Evolutionary conservation across 2,888 invertebrate genomes (phyloP).

Genomic region (Incurvaria masculella): DNA sequence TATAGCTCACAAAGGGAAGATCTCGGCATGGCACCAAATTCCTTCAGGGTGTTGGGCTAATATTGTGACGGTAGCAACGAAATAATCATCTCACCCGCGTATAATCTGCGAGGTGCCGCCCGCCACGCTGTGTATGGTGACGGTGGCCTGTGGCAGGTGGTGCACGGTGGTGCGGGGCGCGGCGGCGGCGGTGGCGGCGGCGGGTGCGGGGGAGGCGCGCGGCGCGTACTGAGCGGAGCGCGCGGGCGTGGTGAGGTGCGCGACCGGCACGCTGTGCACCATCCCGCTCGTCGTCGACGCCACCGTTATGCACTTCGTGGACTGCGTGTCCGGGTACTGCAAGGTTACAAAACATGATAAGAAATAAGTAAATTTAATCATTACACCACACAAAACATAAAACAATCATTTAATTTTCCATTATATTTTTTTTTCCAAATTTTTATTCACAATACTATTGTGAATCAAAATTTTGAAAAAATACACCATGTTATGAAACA

Average conservation of each 20-base stretch:
- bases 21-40: no score
- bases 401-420: neutral
- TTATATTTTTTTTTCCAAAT: neutral
- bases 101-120: constrained; percentile 40
- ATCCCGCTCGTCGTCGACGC: constrained; percentile 47
- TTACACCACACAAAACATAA: no score
- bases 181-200: constrained; percentile 8
- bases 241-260: constrained; percentile 36
- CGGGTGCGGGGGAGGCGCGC: constrained; percentile 1
- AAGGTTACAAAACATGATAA: constrained; percentile 8
- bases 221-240: constrained; percentile 28
- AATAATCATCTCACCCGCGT: constrained; percentile 40
- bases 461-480: neutral
- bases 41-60: no score
- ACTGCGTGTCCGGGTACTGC: constrained; percentile 37
- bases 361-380: neutral
- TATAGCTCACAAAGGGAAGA: no score
- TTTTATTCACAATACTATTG: neutral
- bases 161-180: constrained; percentile 32
- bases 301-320: constrained; percentile 43
- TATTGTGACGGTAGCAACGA: no score
- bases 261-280: constrained; percentile 46
- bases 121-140: constrained; percentile 44
- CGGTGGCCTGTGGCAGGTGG: constrained; percentile 38
- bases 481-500: no score